Evolutionary conservation across 37 sponge, comb jelly and placozoan genomes (phyloP), one percentile per base, ranked within the genome.

Genomic region (Chondrosia reniformis): DNA sequence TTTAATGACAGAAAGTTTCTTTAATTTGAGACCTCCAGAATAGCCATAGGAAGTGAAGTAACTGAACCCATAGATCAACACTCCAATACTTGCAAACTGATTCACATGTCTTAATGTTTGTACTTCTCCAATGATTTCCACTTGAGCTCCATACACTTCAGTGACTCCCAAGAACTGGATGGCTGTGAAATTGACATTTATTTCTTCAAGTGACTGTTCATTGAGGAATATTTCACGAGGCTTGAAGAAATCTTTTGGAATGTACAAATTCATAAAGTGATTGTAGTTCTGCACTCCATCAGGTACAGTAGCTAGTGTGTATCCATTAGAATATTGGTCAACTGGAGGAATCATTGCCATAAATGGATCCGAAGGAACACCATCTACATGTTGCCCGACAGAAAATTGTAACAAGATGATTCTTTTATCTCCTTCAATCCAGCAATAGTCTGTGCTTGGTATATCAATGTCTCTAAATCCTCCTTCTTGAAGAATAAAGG

Each of bases 291-390:
- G 24, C 1, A 69, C 2, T 0, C 15, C 15, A 1, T 19, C 24
- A 1, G 39, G 43, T n/a, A 69, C 72, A 69, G 41, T 38, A 9
- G 36, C 41, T 2, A 40, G 43, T 40, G 72, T 69, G 42, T 39
- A 69, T 17, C 19, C 17, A 6, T 31, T 34, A 2, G 72, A 39
- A 44, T 69, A 69, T 17, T 69, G 72, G 24, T 38, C 41, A 25
- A 21, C 31, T 22, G 72, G 42, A 17, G 72, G 72, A 33, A 91
- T 43, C 19, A 81, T 78, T 45, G 61, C 45, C 85, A 91, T 87
- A 46, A 84, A 83, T 36, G 88, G 88, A 77, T 87, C 92, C 25
- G 73, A 63, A 39, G 73, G 25, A 3, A 33, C 63, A n/a, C 34
- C 12, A 37, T 80, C 76, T 4, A 10, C 19, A 15, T 22, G 36